Base-by-base conservation (phyloP, 2,888 invertebrate genomes). In the Lasioglossum villosulum region DNA sequence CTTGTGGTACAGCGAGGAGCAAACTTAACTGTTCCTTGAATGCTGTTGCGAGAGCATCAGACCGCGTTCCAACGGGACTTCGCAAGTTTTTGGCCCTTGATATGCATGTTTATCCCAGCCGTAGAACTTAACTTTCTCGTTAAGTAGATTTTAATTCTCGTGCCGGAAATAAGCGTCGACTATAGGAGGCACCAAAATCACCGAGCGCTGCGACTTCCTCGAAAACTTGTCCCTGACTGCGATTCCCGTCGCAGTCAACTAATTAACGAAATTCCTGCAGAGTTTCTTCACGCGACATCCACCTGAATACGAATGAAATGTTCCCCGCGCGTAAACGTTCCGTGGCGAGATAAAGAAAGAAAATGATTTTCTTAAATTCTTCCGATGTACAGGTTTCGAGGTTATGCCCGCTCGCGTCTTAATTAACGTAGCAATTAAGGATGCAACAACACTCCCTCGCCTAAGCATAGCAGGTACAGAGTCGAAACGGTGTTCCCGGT, bases 231-330 rank as follows among this genome's bases (percentile, higher is more conserved):
- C 0, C 27, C 66, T 3, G 30, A 71, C 84, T 80, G 84, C 81
- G 80, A 85, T 77, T 75, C 83, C 70, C 68, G 74, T 82, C 77
- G 63, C 78, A 87, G 78, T 71, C 85, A 56, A 66, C 70, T 85
- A 87, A 87, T 88, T 88, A 82, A 82, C 78, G 75, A 86, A 86
- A 78, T 34, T 81, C 78, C 76, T 1, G 42, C 76, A 8, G 76
- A 82, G 19, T 77, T 82, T 27, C 73, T 30, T 42, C 39, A 74
- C 39, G 63, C 39, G 72, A 68, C 56, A 39, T 70, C 8, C 30
- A 48, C 42, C n/a, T n/a, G 37, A 39, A 48, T 48, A 27, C 19
- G 68, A 81, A 56, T 76, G 30, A 52, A 48, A 23, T 23, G 6
- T 48, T 48, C 19, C 6, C 48, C 19, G 48, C 5, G 19, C 48